Evolutionary conservation across 2,113 vertebrate species (phyloP).

Genomic region (rabbit (Oryctolagus cuniculus)): mOryCun1.1 NC_091432.1:98027501-98028000

Average conservation of each 20-base stretch:
- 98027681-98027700: background rate
- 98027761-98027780: background rate
- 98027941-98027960: background rate
- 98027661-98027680: background rate
- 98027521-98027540: background rate
- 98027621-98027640: background rate
- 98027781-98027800: background rate
- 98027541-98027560: background rate
- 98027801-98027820: background rate
- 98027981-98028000: too few relatives aligned
- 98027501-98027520: background rate
- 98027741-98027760: background rate
- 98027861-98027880: background rate
- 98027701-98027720: background rate
- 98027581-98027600: background rate
- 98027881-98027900: background rate
- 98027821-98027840: too few relatives aligned
- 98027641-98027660: background rate
- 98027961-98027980: background rate
- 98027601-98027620: background rate
- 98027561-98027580: background rate
- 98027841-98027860: background rate
- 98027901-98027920: background rate
- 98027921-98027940: background rate
- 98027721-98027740: background rate